Percentiles rank a stretch among this genome's conserved stretches.
phyloP scores from a whole-genome alignment of 1,140 invertebrate genomes.

The Megathymus violae region DNA sequence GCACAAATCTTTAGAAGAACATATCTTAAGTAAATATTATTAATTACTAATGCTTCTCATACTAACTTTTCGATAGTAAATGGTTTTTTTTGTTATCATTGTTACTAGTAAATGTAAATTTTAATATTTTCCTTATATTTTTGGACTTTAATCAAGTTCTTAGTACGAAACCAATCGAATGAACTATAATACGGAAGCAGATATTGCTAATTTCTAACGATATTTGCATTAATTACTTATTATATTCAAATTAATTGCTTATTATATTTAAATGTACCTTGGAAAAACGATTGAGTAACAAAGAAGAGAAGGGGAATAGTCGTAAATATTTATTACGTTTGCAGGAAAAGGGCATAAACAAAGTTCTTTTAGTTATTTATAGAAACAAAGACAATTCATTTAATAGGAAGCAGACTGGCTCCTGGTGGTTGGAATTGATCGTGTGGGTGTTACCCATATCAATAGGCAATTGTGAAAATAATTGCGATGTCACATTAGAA shows the following conservation, averaged over 20 bases:
- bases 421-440: neutral
- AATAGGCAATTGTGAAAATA: neutral
- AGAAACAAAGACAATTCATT: conserved; percentile 30
- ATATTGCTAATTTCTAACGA: conserved; percentile 19
- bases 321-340: conserved; percentile 25
- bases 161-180: neutral
- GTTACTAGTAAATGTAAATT: too few species aligned
- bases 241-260: conserved; percentile 57
- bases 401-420: conserved; percentile 12
- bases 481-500: too few species aligned
- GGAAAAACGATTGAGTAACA: conserved; percentile 25
- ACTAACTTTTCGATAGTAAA: too few species aligned
- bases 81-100: too few species aligned
- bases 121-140: too few species aligned
- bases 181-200: conserved; percentile 16
- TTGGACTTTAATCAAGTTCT: too few species aligned
- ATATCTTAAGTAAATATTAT: too few species aligned
- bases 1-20: too few species aligned
- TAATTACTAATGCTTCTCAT: too few species aligned
- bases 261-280: conserved; percentile 54
- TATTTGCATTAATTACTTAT: conserved; percentile 48
- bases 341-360: conserved; percentile 23
- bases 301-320: conserved; percentile 25
- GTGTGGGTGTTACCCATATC: neutral
- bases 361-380: conserved; percentile 26